Evolutionary conservation across 2,888 invertebrate species (phyloP).

Genomic region (Zaprionus bogoriensis): DNA sequence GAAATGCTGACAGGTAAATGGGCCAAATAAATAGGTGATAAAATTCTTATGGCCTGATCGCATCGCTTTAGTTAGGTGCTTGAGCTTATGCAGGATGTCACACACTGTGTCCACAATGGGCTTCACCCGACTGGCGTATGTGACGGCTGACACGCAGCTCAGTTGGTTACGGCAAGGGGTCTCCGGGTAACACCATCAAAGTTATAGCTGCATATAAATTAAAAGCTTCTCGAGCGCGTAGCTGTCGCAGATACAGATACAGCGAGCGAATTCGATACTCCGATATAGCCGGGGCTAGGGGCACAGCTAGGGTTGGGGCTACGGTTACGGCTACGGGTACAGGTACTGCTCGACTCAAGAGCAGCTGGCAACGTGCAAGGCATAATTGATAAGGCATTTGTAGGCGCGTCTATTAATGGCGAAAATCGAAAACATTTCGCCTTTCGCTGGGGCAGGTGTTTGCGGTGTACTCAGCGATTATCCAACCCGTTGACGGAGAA

Average conservation of each 20-base stretch:
- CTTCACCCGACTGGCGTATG: conserved; percentile 37
- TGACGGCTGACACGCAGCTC: conserved; percentile 52
- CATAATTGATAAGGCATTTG: conserved; percentile 68
- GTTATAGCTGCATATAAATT: conserved; percentile 20
- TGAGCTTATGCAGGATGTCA: conserved; percentile 38
- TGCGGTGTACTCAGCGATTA: conserved; percentile 34
- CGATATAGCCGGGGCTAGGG: neutral
- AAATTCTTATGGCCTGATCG: conserved; percentile 26
- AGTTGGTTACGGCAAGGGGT: neutral
- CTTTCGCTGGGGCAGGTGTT: conserved; percentile 59
- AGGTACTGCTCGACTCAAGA: conserved; percentile 13
- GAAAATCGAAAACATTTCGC: conserved; percentile 68
- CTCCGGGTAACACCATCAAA: neutral
- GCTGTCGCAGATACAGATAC: conserved; percentile 31
- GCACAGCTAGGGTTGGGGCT: neutral
- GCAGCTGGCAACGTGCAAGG: conserved; percentile 56
- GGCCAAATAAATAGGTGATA: conserved; percentile 44
- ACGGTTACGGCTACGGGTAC: too few relatives aligned
- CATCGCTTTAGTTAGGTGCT: conserved; percentile 15
- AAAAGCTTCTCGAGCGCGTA: neutral
- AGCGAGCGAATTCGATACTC: conserved; percentile 6
- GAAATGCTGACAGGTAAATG: conserved; percentile 24
- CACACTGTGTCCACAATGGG: conserved; percentile 8
- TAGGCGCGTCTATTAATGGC: conserved; percentile 78
- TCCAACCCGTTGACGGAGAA: conserved; percentile 27